Base-by-base conservation (phyloP, 2,888 invertebrate species). In the Seladonia tumulorum region DNA sequence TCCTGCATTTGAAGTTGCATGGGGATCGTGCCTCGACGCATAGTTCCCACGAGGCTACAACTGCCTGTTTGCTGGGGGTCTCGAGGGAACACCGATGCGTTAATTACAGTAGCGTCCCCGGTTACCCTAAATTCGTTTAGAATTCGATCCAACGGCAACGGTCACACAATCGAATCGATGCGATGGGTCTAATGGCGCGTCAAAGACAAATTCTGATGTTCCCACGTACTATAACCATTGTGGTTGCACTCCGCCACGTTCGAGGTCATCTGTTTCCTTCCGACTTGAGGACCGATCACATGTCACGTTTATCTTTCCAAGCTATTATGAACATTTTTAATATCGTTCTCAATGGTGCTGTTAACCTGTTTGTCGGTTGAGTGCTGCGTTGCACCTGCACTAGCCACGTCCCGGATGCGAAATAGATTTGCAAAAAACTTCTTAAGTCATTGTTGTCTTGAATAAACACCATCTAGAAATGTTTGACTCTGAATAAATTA, bases 1-100 rank as follows among this genome's bases (percentile, higher is more conserved):
- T 74, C 29, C 70, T 60, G 70, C 57, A 70, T n/a, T 57, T 45
- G 68, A 77, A 47, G 68, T 76, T 63, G 47, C 35, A n/a, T 18
- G 63, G 74, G 79, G 82, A 70, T 60, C 76, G 70, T 16, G 45
- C 29, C 53, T 5, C 68, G 35, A 63, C 70, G 79, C 70, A 73
- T 88, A 83, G 79, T 89, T 89, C 89, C 86, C 90, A 89, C 87
- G 89, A 66, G 79, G 85, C 45, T 80, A 25, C 49, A 86, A 86
- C 86, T 72, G 87, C 63, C 78, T 83, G 89, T 89, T 88, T 73
- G 88, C 84, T 80, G 87, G 89, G 89, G 89, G 88, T 86, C 78
- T 80, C 76, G 29, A 63, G n/a, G 35, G 88, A 83, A 82, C 83
- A 81, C 83, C 88, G 87, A 88, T 76, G 86, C 77, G 86, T 90